Evolutionary conservation across 2,888 invertebrate genomes (phyloP), one percentile per base, ranked within the genome.

Genomic region (Nomada hirtipes): DNA sequence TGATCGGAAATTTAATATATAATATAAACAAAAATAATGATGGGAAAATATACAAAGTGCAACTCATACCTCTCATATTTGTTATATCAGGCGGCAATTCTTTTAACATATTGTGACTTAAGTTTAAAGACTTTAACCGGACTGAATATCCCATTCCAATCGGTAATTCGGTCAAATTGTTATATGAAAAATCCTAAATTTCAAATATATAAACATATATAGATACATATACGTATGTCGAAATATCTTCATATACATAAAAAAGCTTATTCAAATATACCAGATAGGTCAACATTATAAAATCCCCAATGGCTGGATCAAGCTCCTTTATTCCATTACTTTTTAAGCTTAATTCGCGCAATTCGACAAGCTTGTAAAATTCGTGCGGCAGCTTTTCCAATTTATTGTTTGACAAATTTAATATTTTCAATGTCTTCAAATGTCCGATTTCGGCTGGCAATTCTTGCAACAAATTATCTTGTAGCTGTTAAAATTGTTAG

Each of bases 131-230:
- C 76, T 95, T 96, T 92, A 98, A 94, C 89, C 97, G 96, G 82
- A 97, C 97, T 93, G 98, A 94, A 94, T 97, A 98, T 85, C 98
- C 98, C 95, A 98, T 96, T 90, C 97, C 97, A 84, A 96, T 95
- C 42, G 98, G 98, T 92, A 98, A 93, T 81, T 93, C 94, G 85
- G 95, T 95, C 94, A 98, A 94, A 90, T 96, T 95, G 94, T 98
- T 98, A 94, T 96, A 95, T 52, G 97, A 97, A 88, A 97, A 93
- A 94, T 98, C 97, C 98, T 98, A 93, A 76, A 89, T 20, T 4
- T 23, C 50, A 74, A 26, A 78, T 36, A 11, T 15, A 23, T 59
- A 44, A n/a, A 57, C 20, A 29, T 13, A 10, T 78, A 36, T 26
- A 36, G 11, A 10, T 26, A 57, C 4, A 36, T 70, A 50, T 64